Evolutionary conservation across 2,888 invertebrate species (phyloP).

Genomic region (Plebejus melissa): DNA sequence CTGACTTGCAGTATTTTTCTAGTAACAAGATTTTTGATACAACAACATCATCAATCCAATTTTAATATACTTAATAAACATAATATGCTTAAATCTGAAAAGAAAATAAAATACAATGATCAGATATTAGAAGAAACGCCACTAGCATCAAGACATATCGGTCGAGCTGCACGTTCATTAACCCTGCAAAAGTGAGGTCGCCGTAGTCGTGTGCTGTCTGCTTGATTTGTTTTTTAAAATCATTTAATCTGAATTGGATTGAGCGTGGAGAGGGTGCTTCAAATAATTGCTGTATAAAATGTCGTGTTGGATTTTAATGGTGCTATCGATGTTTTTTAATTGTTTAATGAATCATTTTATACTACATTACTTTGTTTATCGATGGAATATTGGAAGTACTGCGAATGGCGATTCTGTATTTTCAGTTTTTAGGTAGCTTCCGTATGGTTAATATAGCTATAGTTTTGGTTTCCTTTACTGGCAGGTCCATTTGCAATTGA

Average conservation of each 20-base stretch:
- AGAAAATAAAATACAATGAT: not conserved
- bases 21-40: too few species aligned
- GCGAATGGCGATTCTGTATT: not conserved
- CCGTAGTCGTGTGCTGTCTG: constrained; percentile 60
- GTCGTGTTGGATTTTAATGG: constrained; percentile 52
- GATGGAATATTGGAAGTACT: not conserved
- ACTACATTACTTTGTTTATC: constrained; percentile 14
- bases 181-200: constrained; percentile 54
- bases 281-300: constrained; percentile 74
- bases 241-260: constrained; percentile 75
- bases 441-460: not conserved
- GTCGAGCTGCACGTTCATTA: constrained; percentile 53
- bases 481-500: not conserved
- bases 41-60: too few species aligned
- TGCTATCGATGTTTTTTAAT: constrained; percentile 25
- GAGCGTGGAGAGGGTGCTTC: constrained; percentile 58
- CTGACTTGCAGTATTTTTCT: too few species aligned
- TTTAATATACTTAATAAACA: too few species aligned
- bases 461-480: not conserved
- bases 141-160: constrained; percentile 31
- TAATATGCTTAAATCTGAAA: constrained; percentile 18
- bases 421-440: not conserved
- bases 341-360: constrained; percentile 23
- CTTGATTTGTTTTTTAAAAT: constrained; percentile 74
- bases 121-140: not conserved